phyloP scores from a whole-genome alignment of 2,797 vertebrate species.

The Eospalax fontanierii region DNA sequence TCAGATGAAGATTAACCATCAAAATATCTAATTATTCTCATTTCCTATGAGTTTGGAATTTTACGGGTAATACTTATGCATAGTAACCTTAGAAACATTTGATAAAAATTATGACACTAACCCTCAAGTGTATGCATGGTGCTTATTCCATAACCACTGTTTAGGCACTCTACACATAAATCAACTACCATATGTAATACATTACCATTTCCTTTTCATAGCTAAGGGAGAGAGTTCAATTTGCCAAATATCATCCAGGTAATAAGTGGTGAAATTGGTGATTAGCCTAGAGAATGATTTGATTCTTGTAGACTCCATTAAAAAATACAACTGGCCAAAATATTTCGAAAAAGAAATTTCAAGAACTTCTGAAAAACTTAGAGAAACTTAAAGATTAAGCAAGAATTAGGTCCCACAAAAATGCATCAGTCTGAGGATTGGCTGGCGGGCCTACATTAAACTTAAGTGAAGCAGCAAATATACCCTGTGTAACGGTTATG shows the following conservation, averaged over 20 bases:
- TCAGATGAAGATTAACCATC: neutral
- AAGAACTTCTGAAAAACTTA: neutral
- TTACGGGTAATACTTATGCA: neutral
- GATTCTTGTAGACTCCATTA: neutral
- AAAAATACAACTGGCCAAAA: neutral
- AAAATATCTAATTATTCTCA: neutral
- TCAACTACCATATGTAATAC: neutral
- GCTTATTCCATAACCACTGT: neutral
- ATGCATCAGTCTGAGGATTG: neutral
- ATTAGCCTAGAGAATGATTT: neutral
- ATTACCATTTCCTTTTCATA: neutral
- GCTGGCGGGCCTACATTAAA: neutral
- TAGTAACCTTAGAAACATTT: neutral
- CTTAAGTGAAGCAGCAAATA: neutral
- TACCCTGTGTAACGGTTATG: neutral
- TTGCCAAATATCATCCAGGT: neutral
- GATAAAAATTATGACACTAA: neutral
- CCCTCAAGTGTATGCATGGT: neutral
- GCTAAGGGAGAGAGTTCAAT: neutral
- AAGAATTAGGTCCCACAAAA: neutral
- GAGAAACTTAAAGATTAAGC: neutral
- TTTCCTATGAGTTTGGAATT: slow-evolving; percentile 8
- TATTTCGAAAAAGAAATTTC: neutral
- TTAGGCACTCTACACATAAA: neutral
- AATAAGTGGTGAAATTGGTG: neutral